Evolutionary conservation across 2,888 invertebrate species (phyloP), one percentile per base, ranked within the genome.

Genomic region (Pterobdella sp.): DNA sequence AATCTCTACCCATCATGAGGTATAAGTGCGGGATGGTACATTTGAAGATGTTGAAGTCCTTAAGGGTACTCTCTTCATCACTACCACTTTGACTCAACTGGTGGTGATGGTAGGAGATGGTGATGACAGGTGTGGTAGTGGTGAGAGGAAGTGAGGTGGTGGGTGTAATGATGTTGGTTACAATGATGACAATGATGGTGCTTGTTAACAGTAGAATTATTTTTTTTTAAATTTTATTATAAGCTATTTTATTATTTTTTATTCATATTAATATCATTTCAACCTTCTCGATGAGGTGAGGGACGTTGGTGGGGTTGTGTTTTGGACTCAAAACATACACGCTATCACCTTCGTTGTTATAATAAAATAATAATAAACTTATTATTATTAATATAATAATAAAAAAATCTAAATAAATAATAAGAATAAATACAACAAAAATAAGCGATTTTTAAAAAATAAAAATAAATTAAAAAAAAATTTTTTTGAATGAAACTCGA

Each of bases 1-100:
- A 83, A 80, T 97, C 96, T 78, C 93, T 87, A 7, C 97, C 98
- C 91, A 96, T 93, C 75, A 97, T 87, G 78, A 94, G 86, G 81
- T 92, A 98, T 0, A 98, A 84, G 75, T 90, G 88, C 68, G 89
- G 88, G 18, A 96, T 87, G 18, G 18, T 32, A n/a, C 64, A 18
- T 31, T 42, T 36, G 0, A 35, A 10, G 31, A 75, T 56, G 68
- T 71, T 42, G 32, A 29, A 18, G 10, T 32, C 36, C 37, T 52
- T 71, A 60, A 71, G 31, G n/a, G n/a, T 26, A 29, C 7, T 37
- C 49, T 1, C 34, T n/a, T 34, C n/a, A 72, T 35, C n/a, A n/a
- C n/a, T n/a, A n/a, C n/a, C n/a, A n/a, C n/a, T n/a, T n/a, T n/a
- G n/a, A n/a, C n/a, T n/a, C 26, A 56, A 56, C 60, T 56, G 60